phyloP scores from a whole-genome alignment of 2,797 vertebrate genomes.

The Onychomys leucogaster region DNA sequence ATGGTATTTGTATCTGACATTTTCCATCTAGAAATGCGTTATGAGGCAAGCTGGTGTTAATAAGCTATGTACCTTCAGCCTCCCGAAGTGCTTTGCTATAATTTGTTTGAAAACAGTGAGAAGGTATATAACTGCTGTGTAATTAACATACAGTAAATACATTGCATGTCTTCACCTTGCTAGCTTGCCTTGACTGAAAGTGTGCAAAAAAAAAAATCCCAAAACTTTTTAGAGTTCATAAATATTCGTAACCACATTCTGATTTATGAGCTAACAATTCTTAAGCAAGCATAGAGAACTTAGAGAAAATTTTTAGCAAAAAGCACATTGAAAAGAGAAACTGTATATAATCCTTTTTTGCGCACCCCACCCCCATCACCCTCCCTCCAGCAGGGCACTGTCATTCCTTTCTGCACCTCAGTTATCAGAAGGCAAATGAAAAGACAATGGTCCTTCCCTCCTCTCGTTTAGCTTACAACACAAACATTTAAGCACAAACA shows the following conservation, averaged over 20 bases:
- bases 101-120: constrained; percentile 85
- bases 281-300: constrained; percentile 81
- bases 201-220: constrained; percentile 62
- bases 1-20: constrained; percentile 85
- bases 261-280: constrained; percentile 83
- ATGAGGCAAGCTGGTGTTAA: constrained; percentile 85
- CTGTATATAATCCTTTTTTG: neutral
- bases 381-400: constrained; percentile 81
- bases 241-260: constrained; percentile 81
- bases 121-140: constrained; percentile 73
- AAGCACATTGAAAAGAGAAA: constrained; percentile 48
- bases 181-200: constrained; percentile 79
- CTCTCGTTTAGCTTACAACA: constrained; percentile 80
- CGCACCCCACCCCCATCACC: constrained; percentile 77
- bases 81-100: constrained; percentile 82
- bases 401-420: constrained; percentile 82
- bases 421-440: constrained; percentile 88
- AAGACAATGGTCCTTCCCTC: constrained; percentile 85
- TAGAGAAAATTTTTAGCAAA: constrained; percentile 76
- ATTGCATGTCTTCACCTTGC: constrained; percentile 79
- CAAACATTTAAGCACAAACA: constrained; percentile 81
- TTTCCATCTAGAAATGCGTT: constrained; percentile 86
- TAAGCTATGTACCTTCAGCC: constrained; percentile 87
- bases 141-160: constrained; percentile 84
- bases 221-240: constrained; percentile 88